Evolutionary conservation across 2,113 vertebrate genomes (phyloP).

Genomic region (Helogale parvula): DNA sequence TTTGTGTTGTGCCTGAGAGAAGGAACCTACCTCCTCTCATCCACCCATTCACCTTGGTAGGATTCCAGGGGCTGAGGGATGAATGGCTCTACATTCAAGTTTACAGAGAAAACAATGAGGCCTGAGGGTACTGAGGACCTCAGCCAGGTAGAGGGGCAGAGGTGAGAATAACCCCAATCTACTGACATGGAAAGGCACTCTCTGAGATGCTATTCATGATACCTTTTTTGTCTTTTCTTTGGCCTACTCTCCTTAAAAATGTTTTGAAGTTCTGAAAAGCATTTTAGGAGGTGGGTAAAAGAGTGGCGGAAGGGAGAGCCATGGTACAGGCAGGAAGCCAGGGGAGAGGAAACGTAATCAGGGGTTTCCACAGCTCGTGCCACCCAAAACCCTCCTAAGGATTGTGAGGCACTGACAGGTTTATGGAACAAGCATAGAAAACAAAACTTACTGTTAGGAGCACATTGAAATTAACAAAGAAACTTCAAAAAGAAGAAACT

Average conservation of each 20-base stretch:
- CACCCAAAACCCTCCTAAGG: background rate
- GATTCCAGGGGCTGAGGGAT: background rate
- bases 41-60: background rate
- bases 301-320: background rate
- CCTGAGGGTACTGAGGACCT: background rate
- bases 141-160: background rate
- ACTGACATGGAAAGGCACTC: background rate
- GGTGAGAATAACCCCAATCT: background rate
- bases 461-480: conserved; percentile 5
- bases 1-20: background rate
- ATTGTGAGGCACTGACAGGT: background rate
- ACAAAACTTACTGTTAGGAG: background rate
- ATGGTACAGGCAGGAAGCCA: background rate
- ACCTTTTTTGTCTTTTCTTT: background rate
- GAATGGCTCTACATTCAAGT: background rate
- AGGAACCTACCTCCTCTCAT: background rate
- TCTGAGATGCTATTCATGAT: background rate
- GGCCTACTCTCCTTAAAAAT: background rate
- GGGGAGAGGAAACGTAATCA: background rate
- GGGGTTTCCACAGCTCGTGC: background rate
- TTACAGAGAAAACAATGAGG: background rate
- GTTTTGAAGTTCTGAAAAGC: background rate
- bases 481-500: background rate
- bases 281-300: background rate
- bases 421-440: background rate